Evolutionary conservation across 2,113 vertebrate species (phyloP).

Genomic region (Gobiocypris rarus): DNA sequence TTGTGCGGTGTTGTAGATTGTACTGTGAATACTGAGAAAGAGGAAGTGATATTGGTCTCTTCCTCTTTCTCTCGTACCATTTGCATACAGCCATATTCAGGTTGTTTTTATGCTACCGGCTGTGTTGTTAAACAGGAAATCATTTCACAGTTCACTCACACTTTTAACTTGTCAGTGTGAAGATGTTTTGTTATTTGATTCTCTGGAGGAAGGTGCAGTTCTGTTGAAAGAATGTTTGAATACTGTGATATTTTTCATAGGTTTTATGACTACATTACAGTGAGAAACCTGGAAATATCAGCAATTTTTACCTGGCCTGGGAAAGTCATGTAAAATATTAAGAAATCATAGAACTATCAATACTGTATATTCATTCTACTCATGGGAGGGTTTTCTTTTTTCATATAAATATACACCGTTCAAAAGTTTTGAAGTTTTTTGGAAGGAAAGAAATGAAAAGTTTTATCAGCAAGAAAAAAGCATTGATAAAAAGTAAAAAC

Average conservation of each 20-base stretch:
- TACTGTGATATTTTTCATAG: neutral
- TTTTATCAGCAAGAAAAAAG: neutral
- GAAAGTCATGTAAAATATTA: neutral
- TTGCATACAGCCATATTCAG: neutral
- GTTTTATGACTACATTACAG: too few species aligned
- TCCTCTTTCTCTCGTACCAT: conserved; percentile 19
- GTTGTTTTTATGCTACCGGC: neutral
- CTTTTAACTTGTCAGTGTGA: neutral
- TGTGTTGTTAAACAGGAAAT: conserved; percentile 32
- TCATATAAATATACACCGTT: neutral
- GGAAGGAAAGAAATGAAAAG: neutral
- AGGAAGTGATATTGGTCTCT: conserved; percentile 53
- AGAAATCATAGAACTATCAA: neutral
- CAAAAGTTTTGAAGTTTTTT: neutral
- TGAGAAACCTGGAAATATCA: neutral
- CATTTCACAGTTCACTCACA: neutral
- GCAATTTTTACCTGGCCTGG: neutral
- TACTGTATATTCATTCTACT: neutral
- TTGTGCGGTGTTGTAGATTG: conserved; percentile 29
- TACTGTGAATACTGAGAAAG: conserved; percentile 58
- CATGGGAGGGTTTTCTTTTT: neutral
- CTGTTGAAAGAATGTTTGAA: neutral
- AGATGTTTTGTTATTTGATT: neutral
- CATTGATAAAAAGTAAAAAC: neutral
- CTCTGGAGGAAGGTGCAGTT: neutral